Evolutionary conservation across 2,888 invertebrate genomes (phyloP).

Genomic region (Chrysotoxum bicinctum): DNA sequence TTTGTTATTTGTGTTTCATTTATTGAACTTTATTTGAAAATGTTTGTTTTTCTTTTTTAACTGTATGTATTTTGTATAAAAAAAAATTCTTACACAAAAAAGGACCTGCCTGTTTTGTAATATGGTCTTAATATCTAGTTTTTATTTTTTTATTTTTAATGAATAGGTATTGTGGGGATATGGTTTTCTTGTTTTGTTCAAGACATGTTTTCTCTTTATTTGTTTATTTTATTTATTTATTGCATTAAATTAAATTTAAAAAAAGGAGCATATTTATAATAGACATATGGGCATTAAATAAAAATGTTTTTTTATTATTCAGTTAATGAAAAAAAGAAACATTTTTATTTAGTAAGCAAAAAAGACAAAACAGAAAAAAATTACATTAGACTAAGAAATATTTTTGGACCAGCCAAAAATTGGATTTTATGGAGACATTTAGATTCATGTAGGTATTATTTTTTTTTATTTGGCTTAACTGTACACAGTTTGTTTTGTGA

Average conservation of each 20-base stretch:
- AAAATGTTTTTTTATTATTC: neutral
- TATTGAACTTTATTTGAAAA: conserved; percentile 52
- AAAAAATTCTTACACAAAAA: conserved; percentile 62
- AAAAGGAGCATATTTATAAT: neutral
- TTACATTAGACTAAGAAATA: conserved; percentile 21
- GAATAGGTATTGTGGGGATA: conserved; percentile 8
- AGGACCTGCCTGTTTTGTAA: conserved; percentile 72
- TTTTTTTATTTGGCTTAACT: conserved; percentile 19
- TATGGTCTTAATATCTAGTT: conserved; percentile 55
- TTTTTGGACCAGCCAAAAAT: conserved; percentile 71
- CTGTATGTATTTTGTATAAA: conserved; percentile 23
- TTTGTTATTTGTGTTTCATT: neutral
- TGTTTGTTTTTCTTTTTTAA: neutral
- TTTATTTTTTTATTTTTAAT: neutral
- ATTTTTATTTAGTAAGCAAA: neutral
- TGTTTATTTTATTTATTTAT: neutral
- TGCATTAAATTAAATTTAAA: neutral
- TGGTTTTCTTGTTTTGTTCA: neutral
- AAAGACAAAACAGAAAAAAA: neutral
- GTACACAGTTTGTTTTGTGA: conserved; percentile 54
- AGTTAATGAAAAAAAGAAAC: neutral
- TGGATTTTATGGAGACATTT: conserved; percentile 39
- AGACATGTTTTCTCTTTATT: neutral
- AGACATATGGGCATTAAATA: neutral
- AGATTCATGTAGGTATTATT: conserved; percentile 11